These are phyloP conservation scores for Tipula unca DNA, from an alignment of 2,888 invertebrate species.

Conservation along the genomic window DNA sequence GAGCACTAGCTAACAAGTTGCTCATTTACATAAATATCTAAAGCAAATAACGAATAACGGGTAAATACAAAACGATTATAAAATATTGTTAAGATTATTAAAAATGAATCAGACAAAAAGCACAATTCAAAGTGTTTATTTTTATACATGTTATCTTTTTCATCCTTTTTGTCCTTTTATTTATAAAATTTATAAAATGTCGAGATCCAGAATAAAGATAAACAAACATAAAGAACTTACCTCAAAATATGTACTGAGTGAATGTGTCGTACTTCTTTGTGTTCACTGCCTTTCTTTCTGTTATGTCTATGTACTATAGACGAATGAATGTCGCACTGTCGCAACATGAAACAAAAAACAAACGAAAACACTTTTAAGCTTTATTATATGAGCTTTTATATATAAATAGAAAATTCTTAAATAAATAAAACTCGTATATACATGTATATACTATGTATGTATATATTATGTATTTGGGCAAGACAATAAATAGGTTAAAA, in stretches of 20 bases:
- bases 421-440: background rate
- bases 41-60: too few species aligned
- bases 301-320: background rate
- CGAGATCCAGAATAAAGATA: background rate
- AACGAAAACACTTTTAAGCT: background rate
- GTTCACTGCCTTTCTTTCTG: background rate
- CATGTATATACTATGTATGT: background rate
- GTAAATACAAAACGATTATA: too few species aligned
- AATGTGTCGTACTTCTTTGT: background rate
- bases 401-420: background rate
- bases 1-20: too few species aligned
- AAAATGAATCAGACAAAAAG: background rate
- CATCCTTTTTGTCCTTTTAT: background rate
- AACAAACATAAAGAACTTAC: background rate
- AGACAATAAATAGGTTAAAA: background rate
- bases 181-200: background rate
- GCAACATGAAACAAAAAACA: background rate
- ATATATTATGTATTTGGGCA: background rate
- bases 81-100: too few species aligned
- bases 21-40: too few species aligned
- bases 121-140: background rate
- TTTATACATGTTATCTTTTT: background rate
- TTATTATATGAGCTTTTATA: background rate
- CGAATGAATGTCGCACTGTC: background rate
- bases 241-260: background rate